phyloP scores from a whole-genome alignment of 2,888 invertebrate species.

The Choreutis nemorana region DNA sequence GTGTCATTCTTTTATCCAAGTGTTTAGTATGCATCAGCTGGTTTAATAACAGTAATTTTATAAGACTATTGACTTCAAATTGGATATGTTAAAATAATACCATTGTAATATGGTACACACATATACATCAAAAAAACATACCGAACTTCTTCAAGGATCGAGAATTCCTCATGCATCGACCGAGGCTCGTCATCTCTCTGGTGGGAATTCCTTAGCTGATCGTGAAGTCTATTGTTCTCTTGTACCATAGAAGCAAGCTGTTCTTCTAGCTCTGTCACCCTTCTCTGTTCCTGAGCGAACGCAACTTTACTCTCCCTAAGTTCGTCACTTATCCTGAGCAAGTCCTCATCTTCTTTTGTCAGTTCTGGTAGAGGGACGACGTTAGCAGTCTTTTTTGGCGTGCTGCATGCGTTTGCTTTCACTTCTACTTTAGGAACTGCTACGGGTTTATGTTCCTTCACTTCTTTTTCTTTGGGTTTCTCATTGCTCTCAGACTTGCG shows the following conservation, averaged over 20 bases:
- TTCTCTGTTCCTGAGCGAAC: conserved; percentile 74
- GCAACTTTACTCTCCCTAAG: conserved; percentile 74
- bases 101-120: too few species aligned
- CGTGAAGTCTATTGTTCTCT: conserved; percentile 75
- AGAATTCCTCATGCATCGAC: conserved; percentile 84
- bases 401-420: conserved; percentile 33
- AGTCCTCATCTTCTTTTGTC: conserved; percentile 59
- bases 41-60: too few species aligned
- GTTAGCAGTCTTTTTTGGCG: conserved; percentile 38
- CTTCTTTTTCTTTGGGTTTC: conserved; percentile 50
- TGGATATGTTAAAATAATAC: too few species aligned
- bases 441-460: conserved; percentile 22
- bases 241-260: conserved; percentile 75
- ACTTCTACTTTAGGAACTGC: conserved; percentile 24
- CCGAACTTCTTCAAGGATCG: conserved; percentile 86
- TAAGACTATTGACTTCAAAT: too few species aligned
- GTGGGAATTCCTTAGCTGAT: conserved; percentile 70
- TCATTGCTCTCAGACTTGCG: conserved; percentile 47
- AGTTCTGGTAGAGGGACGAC: conserved; percentile 52
- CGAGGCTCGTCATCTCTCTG: conserved; percentile 79
- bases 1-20: too few species aligned
- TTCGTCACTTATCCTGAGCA: conserved; percentile 71
- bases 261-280: conserved; percentile 78
- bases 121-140: too few species aligned
- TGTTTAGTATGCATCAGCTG: too few species aligned